These are phyloP conservation scores for Pogonognathellus flavescens DNA, from an alignment of 1,140 invertebrate species.

Conservation along the genomic window DNA sequence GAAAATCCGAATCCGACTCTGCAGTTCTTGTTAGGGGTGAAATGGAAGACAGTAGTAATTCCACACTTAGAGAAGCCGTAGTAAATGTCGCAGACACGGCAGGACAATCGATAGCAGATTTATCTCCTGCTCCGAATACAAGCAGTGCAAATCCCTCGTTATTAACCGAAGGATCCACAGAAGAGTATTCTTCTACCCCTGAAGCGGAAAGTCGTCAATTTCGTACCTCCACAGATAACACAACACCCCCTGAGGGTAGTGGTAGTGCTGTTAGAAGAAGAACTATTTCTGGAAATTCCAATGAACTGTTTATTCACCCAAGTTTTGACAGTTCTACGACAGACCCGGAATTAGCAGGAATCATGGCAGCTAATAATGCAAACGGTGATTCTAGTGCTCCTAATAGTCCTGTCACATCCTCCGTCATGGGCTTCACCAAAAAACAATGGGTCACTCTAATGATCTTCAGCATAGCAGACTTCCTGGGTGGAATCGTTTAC, in stretches of 20 bases:
- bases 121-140: neutral
- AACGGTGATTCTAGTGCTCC: slow-evolving; percentile 54
- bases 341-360: slow-evolving; percentile 66
- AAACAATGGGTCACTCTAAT: slow-evolving; percentile 86
- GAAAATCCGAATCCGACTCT: neutral
- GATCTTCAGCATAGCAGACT: slow-evolving; percentile 76
- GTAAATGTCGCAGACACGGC: neutral
- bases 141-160: neutral
- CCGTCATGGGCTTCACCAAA: slow-evolving; percentile 53
- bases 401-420: neutral
- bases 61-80: neutral
- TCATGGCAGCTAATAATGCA: slow-evolving; percentile 67
- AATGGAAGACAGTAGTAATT: neutral
- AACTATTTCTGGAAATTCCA: neutral
- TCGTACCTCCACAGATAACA: neutral
- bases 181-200: slow-evolving; percentile 29
- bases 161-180: neutral
- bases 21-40: neutral
- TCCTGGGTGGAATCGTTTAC: slow-evolving; percentile 53
- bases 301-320: neutral
- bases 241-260: neutral
- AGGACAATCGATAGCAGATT: neutral
- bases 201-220: slow-evolving; percentile 24
- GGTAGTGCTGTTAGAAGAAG: neutral
- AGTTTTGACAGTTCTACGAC: slow-evolving; percentile 52